Conservation (phyloP, 2,797 vertebrate genomes). For the Peromyscus nudipes region DNA sequence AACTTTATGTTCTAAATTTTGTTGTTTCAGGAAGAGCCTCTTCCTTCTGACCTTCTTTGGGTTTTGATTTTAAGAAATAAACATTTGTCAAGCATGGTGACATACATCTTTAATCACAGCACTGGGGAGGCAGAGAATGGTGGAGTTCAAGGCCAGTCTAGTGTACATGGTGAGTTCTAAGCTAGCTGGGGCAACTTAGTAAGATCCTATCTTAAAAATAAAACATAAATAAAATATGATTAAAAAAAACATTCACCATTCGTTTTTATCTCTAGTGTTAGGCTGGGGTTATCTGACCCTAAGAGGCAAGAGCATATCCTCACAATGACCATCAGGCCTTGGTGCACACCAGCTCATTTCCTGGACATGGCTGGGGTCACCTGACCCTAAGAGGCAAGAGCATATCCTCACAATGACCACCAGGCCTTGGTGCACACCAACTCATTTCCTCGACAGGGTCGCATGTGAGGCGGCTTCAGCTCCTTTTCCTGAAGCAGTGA, state of each 20-base stretch:
- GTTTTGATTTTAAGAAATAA: conserved; percentile 61
- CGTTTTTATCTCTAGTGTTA: not conserved
- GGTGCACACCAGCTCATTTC: not conserved
- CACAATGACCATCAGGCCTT: not conserved
- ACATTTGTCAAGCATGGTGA: not conserved
- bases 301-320: not conserved
- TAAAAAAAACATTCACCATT: not conserved
- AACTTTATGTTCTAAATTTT: not conserved
- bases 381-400: too few species aligned
- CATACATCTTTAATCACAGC: not conserved
- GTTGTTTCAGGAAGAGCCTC: not conserved
- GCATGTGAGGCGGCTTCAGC: not conserved
- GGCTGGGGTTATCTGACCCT: not conserved
- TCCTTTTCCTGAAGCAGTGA: not conserved
- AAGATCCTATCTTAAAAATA: not conserved
- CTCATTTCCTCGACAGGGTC: not conserved
- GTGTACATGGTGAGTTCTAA: not conserved
- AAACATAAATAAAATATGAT: not conserved
- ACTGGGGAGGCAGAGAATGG: not conserved
- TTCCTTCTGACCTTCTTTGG: not conserved
- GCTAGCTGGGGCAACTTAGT: not conserved
- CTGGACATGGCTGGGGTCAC: not conserved
- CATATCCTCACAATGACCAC: too few species aligned
- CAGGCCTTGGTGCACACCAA: not conserved
- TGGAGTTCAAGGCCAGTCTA: not conserved